These are phyloP conservation scores for Chrysotoxum bicinctum DNA, from an alignment of 2,888 invertebrate genomes.

Conservation along the genomic window DNA sequence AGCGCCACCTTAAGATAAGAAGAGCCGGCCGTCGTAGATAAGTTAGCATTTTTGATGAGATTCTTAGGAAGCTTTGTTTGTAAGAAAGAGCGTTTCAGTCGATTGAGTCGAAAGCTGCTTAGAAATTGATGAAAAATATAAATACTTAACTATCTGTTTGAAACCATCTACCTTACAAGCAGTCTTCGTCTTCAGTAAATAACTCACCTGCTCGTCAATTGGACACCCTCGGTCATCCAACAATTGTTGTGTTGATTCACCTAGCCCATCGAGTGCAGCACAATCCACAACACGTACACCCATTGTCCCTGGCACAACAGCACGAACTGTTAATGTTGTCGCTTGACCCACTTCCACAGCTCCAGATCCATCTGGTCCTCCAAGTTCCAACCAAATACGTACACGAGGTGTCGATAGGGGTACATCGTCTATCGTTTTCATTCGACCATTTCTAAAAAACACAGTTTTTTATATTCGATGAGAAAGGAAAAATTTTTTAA, in stretches of 20 bases:
- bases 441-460: slow-evolving; percentile 84
- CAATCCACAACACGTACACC: slow-evolving; percentile 90
- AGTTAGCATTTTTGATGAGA: too few species aligned
- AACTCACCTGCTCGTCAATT: slow-evolving; percentile 84
- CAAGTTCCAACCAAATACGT: slow-evolving; percentile 89
- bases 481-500: not conserved
- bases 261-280: slow-evolving; percentile 89
- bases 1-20: too few species aligned
- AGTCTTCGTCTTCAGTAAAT: not conserved
- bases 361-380: slow-evolving; percentile 82
- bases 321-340: slow-evolving; percentile 84
- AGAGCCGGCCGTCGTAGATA: too few species aligned
- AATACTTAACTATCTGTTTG: too few species aligned
- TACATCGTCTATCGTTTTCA: slow-evolving; percentile 82
- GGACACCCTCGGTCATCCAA: slow-evolving; percentile 89
- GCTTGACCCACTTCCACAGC: slow-evolving; percentile 88
- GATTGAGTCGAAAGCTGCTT: too few species aligned
- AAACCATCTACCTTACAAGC: too few species aligned
- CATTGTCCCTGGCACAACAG: slow-evolving; percentile 85
- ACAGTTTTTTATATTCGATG: not conserved
- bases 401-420: slow-evolving; percentile 82
- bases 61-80: too few species aligned
- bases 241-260: slow-evolving; percentile 88
- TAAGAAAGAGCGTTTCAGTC: too few species aligned
- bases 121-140: too few species aligned